These are phyloP conservation scores for Polydrusus pterygomalis DNA, from an alignment of 2,888 invertebrate species.

Conservation along the genomic window DNA sequence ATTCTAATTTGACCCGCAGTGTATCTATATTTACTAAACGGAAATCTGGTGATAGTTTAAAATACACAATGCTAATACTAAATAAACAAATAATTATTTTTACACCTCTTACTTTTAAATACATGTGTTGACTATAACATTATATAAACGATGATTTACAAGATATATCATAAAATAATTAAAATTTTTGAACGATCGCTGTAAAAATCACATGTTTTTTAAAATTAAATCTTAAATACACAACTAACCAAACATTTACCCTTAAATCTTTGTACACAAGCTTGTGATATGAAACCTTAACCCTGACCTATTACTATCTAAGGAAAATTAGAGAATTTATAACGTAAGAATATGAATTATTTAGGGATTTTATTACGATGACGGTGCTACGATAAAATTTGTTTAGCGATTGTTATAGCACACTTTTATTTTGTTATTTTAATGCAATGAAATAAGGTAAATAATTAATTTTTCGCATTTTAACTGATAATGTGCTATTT, in stretches of 20 bases:
- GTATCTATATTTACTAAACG: too few relatives aligned
- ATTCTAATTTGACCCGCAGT: too few relatives aligned
- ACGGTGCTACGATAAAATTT: neutral
- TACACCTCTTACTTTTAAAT: neutral
- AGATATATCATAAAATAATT: neutral
- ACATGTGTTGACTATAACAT: neutral
- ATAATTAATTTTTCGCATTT: too few relatives aligned
- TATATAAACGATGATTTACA: neutral
- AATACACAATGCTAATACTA: neutral
- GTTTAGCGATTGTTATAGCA: too few relatives aligned
- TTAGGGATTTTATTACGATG: neutral
- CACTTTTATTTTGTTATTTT: too few relatives aligned
- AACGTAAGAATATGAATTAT: neutral
- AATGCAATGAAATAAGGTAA: too few relatives aligned
- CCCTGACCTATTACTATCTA: constrained; percentile 5
- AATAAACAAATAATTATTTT: neutral
- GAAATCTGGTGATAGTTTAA: too few relatives aligned
- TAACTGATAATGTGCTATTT: too few relatives aligned
- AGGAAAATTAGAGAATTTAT: neutral
- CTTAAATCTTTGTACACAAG: neutral
- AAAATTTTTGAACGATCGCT: neutral
- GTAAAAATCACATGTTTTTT: neutral
- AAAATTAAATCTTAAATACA: neutral
- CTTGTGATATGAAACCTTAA: neutral
- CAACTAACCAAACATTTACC: neutral